Conservation (phyloP, 2,888 invertebrate genomes). For the Amaurobius ferox region DNA sequence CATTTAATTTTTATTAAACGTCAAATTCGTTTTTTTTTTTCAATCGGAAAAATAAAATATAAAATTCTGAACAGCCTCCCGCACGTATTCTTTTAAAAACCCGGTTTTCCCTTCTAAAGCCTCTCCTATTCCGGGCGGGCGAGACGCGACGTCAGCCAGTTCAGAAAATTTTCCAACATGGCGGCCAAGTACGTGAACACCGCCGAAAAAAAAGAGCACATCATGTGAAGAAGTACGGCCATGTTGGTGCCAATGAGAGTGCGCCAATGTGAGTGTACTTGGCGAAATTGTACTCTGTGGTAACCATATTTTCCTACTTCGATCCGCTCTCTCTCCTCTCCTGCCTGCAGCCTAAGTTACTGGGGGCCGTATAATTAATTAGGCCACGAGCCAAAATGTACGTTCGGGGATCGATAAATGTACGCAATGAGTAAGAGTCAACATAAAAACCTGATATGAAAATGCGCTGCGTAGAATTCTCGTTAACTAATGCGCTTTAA, state of each 20-base stretch:
- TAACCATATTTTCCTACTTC: neutral
- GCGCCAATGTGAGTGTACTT: neutral
- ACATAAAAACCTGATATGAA: no score
- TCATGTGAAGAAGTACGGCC: conserved; percentile 14
- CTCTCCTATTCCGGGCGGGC: neutral
- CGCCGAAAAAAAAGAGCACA: neutral
- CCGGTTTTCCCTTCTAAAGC: no score
- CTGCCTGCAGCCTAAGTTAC: neutral
- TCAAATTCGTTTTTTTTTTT: no score
- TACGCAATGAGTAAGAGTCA: no score
- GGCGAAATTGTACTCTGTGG: neutral
- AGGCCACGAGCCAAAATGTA: neutral
- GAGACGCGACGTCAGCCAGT: neutral
- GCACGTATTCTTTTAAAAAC: no score
- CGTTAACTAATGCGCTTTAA: no score
- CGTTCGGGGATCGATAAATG: no score
- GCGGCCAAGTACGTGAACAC: conserved; percentile 6
- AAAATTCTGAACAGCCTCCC: no score
- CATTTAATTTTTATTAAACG: no score
- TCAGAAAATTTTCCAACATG: conserved; percentile 16
- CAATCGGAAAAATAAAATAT: no score
- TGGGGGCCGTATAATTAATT: conserved; percentile 16
- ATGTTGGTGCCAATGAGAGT: neutral
- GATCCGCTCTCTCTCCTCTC: neutral
- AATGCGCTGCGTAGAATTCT: no score